A percentile compares a stretch with the other conserved stretches of the same genome.
Evolutionary conservation across 2,113 vertebrate genomes (phyloP).

Genomic region (Chloebia gouldiae): DNA sequence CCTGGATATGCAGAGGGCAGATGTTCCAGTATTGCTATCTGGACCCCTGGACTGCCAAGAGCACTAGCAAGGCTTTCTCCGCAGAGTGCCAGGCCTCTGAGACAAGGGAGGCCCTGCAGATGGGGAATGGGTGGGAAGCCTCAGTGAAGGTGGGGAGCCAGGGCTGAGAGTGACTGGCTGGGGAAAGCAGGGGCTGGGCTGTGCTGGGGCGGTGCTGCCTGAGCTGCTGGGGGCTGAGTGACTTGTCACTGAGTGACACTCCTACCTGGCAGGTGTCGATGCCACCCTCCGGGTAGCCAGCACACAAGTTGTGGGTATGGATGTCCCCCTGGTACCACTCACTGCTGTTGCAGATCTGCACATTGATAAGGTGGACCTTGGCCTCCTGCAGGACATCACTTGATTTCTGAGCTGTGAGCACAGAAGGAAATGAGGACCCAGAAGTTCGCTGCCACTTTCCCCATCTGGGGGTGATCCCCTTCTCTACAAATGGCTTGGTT

Average conservation of each 20-base stretch:
- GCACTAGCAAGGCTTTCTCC: background rate
- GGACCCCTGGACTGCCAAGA: background rate
- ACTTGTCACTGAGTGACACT: rapidly evolving
- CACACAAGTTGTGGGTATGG: background rate
- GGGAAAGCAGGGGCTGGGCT: rapidly evolving
- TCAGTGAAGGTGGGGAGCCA: rapidly evolving
- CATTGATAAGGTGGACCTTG: background rate
- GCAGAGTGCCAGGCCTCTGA: background rate
- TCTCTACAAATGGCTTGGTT: background rate
- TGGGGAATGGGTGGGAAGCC: background rate
- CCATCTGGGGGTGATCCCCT: background rate
- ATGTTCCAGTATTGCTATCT: background rate
- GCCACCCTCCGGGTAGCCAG: background rate
- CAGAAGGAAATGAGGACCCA: background rate
- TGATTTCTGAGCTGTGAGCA: background rate
- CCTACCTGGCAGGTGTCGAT: slow-evolving; percentile 1
- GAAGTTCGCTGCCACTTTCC: rapidly evolving
- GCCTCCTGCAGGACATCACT: background rate
- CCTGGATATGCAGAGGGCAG: background rate
- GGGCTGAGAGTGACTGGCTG: background rate
- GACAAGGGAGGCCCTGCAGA: background rate
- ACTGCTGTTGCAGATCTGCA: background rate
- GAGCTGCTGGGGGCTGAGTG: background rate
- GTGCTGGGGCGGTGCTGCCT: rapidly evolving
- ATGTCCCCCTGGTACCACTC: background rate